These are phyloP conservation scores for Urocolius indicus DNA, from an alignment of 2,113 vertebrate genomes.

Conservation along the genomic window DNA sequence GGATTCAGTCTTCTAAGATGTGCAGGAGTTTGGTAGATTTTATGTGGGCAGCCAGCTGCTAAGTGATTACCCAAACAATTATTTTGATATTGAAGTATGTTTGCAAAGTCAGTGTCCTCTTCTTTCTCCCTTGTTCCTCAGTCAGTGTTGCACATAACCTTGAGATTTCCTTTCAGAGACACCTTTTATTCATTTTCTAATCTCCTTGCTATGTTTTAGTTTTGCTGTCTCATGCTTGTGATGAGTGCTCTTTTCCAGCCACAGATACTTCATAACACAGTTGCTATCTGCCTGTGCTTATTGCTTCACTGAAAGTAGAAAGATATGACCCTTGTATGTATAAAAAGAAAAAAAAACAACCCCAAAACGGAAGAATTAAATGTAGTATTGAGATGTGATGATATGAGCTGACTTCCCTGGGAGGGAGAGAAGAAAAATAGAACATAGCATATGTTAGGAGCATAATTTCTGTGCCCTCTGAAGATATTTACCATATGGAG, in stretches of 20 bases:
- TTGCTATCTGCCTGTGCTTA: background rate
- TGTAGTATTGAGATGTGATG: background rate
- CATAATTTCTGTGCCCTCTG: background rate
- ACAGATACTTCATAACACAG: background rate
- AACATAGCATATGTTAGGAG: background rate
- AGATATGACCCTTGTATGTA: background rate
- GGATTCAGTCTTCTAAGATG: background rate
- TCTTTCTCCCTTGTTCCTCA: background rate
- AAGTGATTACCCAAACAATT: background rate
- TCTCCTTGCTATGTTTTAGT: background rate
- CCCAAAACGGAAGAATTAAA: background rate
- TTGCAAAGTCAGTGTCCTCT: background rate
- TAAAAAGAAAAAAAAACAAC: background rate
- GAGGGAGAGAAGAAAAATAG: background rate
- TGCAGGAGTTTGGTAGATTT: background rate
- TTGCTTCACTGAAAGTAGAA: background rate
- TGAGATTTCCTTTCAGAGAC: background rate
- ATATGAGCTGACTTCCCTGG: background rate
- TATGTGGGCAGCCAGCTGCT: background rate
- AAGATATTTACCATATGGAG: background rate
- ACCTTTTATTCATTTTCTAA: background rate
- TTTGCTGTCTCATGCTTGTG: background rate
- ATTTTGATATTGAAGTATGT: rapidly evolving
- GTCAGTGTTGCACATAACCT: rapidly evolving
- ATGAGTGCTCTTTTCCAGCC: background rate